Evolutionary conservation across 2,797 vertebrate genomes (phyloP), one percentile per base, ranked within the genome.

Genomic region (Chaenodraco wilsoni): DNA sequence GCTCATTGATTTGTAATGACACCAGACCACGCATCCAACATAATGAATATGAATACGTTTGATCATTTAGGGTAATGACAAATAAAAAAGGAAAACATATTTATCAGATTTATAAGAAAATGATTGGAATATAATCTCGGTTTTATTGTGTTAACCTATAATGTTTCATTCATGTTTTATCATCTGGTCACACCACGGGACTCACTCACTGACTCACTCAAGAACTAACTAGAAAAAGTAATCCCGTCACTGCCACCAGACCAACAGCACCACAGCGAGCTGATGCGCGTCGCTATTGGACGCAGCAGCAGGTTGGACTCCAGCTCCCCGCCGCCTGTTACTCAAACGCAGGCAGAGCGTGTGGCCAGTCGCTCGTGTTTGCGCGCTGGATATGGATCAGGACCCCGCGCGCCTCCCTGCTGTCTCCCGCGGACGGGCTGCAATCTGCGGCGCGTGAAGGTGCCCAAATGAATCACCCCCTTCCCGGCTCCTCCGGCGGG

Each of bases 401-500:
- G 86, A 87, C 89, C 82, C 87, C 59, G 79, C 86, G 82, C 64
- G 68, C 70, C 76, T 81, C 45, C 68, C 61, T 65, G 75, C 81
- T 52, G 63, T 77, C 78, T 84, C 52, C 72, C 50, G 72, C 71
- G 68, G 74, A 87, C 78, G 66, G 74, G 83, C 84, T 77, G 77
- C 84, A 14, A 76, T 79, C 62, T 16, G 92, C 84, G 71, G 90
- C 86, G 87, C 81, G 58, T 88, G 80, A 79, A 65, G 84, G 69
- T 60, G 82, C 59, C 84, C 92, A 83, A 59, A 94, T 95, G 94
- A 91, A 91, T 83, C 91, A 77, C 67, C 90, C 84, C 68, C 88
- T 89, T 65, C 86, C 92, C 81, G 91, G 87, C 74, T 93, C 94
- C 69, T 88, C 92, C 86, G 89, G 85, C 78, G 89, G 93, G 90